These are phyloP conservation scores for Dryoscopus gambensis DNA, from an alignment of 2,113 vertebrate species.

Conservation along the genomic window DNA sequence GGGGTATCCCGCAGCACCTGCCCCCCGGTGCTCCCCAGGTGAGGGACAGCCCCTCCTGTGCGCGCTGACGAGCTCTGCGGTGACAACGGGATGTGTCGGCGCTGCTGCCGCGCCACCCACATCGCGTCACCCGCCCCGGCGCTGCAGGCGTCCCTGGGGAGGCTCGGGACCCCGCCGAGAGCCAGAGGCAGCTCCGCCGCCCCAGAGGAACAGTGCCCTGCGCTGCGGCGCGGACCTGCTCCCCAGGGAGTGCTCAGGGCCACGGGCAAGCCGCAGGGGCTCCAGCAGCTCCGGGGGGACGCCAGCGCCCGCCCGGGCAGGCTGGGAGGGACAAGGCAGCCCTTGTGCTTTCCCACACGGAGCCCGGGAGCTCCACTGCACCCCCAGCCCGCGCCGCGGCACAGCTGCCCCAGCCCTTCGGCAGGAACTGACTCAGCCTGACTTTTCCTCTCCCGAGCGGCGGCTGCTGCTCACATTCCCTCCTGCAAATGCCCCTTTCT, in stretches of 20 bases:
- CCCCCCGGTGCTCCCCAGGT: fast-evolving
- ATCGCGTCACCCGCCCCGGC: fast-evolving
- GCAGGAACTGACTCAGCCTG: background rate
- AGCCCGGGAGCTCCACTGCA: fast-evolving
- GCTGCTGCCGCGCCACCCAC: background rate
- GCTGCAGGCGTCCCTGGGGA: background rate
- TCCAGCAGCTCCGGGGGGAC: fast-evolving
- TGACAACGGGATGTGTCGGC: background rate
- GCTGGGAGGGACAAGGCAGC: background rate
- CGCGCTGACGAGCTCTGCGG: background rate
- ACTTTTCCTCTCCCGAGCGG: background rate
- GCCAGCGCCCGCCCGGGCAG: fast-evolving
- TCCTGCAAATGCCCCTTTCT: fast-evolving
- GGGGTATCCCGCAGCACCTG: background rate
- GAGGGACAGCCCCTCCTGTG: background rate
- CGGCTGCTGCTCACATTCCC: background rate
- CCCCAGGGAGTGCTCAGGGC: background rate
- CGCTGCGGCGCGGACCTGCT: fast-evolving
- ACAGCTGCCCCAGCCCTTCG: background rate
- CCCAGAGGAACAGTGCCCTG: fast-evolving
- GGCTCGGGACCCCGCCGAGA: background rate
- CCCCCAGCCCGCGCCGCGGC: fast-evolving
- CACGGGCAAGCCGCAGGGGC: fast-evolving
- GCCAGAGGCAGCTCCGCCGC: background rate
- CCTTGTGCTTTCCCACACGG: fast-evolving